Evolutionary conservation across 2,797 vertebrate genomes (phyloP), one percentile per base, ranked within the genome.

Genomic region (Eurystomus glaucurus): DNA sequence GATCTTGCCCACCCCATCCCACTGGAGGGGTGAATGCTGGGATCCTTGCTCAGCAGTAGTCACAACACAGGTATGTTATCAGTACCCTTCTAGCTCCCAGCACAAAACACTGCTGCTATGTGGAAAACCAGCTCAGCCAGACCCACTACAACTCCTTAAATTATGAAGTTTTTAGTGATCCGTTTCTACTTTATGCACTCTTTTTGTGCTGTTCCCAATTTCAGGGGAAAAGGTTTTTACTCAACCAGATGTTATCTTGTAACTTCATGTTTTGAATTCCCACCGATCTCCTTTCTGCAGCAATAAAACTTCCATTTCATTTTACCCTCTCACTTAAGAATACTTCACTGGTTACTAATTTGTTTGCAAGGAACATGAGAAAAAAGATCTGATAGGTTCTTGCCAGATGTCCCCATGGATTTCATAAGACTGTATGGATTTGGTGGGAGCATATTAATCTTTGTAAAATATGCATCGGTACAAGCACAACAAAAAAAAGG

Each of bases 401-500:
- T 77, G 25, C 55, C 52, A 85, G 74, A 64, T 61, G 14, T 87
- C 70, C 45, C 84, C 20, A 10, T 51, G 86, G 90, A 65, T 91
- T 87, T 93, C 25, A 22, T 4, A 57, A 64, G 55, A 78, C 62
- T 31, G 48, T 52, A 58, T 61, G 43, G 84, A 70, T 96, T 90
- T 87, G 35, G 48, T 89, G 29, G 48, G n/a, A 94, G 64, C 86
- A 75, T 46, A 85, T 83, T 93, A 94, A 79, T 96, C 61, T 91
- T 91, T 69, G 86, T 96, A 95, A 97, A 94, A 94, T 88, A 91
- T 78, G 68, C 45, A 50, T 26, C 51, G 71, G 60, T 94, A 83
- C 70, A 95, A 92, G 66, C 74, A 80, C 74, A 96, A 89, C 52
- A 95, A 89, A 83, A 85, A 96, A 92, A 90, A 88, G 77, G 45